These are phyloP conservation scores for Heliconius sara DNA, from an alignment of 2,888 invertebrate genomes.

Conservation along the genomic window DNA sequence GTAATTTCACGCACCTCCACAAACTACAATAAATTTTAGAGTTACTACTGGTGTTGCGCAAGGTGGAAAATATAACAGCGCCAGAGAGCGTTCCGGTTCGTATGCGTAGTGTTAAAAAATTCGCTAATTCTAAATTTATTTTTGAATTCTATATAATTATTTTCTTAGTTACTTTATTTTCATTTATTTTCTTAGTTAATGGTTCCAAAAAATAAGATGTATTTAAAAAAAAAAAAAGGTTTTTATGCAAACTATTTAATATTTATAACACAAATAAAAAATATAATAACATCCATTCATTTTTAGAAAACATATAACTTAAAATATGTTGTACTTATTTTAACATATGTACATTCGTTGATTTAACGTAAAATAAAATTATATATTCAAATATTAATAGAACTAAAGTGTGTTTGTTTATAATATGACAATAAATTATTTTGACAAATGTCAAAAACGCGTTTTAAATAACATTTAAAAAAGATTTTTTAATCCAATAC, in stretches of 20 bases:
- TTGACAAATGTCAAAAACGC: neutral
- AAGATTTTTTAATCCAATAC: too few species aligned
- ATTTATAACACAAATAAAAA: neutral
- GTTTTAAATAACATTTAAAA: neutral
- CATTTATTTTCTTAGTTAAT: too few species aligned
- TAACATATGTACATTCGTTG: neutral
- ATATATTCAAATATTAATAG: neutral
- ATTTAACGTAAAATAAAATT: neutral
- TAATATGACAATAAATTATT: neutral
- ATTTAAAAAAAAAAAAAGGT: neutral
- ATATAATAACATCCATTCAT: neutral
- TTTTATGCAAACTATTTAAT: neutral
- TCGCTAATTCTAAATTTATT: too few species aligned
- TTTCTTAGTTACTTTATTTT: too few species aligned
- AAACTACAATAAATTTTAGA: too few species aligned
- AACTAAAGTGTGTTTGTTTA: neutral
- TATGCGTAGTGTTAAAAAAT: too few species aligned
- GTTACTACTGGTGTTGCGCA: too few species aligned
- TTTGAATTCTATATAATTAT: too few species aligned
- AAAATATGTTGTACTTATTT: neutral
- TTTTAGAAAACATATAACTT: neutral
- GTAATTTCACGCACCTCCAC: too few species aligned
- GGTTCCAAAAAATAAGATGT: too few species aligned
- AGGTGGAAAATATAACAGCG: too few species aligned
- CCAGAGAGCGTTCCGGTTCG: too few species aligned